Conservation (phyloP, 2,888 invertebrate species). For the Ypsolopha sequella region DNA sequence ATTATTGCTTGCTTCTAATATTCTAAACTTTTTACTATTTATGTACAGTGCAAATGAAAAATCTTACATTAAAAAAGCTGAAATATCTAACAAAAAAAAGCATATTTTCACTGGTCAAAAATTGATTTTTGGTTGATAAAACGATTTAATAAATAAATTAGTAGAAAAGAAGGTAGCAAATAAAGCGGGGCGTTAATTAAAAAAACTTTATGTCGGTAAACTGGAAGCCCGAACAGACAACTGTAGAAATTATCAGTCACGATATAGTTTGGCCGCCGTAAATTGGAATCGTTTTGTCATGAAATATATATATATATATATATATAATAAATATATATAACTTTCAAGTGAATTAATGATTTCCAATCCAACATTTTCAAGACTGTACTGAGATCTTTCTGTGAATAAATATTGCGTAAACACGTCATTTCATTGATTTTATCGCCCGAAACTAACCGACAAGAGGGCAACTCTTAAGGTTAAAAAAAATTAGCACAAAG, state of each 20-base stretch:
- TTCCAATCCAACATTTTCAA: no score
- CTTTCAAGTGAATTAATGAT: no score
- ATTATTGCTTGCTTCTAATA: no score
- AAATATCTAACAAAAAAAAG: background rate
- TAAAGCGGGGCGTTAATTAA: conserved; percentile 39
- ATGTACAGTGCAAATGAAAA: conserved; percentile 52
- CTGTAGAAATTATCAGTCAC: conserved; percentile 63
- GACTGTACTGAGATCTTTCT: no score
- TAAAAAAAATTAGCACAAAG: no score
- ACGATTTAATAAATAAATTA: background rate
- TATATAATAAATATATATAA: no score
- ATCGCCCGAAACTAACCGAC: no score
- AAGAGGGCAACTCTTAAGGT: no score
- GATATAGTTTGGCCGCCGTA: conserved; percentile 10
- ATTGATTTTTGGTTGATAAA: background rate
- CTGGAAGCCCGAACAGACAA: conserved; percentile 68
- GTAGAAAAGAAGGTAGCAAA: background rate
- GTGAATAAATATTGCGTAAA: no score
- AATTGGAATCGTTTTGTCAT: background rate
- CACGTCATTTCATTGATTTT: no score
- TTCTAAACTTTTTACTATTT: conserved; percentile 15
- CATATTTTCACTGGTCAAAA: conserved; percentile 39
- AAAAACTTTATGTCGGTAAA: conserved; percentile 40
- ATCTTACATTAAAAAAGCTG: conserved; percentile 20
- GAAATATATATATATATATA: no score